Evolutionary conservation across 30 jellyfish, hydroid and myxozoan genomes (phyloP).

Genomic region (Hydractinia symbiolongicarpus): DNA sequence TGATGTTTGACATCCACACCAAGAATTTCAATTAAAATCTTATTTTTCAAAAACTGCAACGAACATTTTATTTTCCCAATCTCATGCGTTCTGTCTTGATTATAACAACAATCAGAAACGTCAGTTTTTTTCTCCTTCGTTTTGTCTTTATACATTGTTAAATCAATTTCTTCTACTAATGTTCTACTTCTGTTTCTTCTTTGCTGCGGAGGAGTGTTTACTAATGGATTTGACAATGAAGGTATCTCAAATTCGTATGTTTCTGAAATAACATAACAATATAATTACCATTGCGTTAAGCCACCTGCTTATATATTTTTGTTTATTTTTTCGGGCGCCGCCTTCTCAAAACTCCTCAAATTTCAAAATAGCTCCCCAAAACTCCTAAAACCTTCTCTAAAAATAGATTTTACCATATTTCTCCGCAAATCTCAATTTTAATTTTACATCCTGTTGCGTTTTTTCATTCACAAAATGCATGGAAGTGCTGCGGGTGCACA

Average conservation of each 20-base stretch:
- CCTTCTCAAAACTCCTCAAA: background rate
- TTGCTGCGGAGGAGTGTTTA: slow-evolving; percentile 3
- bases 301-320: too few relatives aligned
- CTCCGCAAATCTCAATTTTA: too few relatives aligned
- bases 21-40: background rate
- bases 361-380: background rate
- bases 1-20: background rate
- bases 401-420: too few relatives aligned
- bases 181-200: background rate
- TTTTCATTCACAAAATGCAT: too few relatives aligned
- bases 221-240: background rate
- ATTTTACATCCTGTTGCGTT: too few relatives aligned
- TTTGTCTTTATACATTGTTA: background rate
- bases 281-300: background rate
- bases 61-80: slow-evolving; percentile 12
- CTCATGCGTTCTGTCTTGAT: background rate
- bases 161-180: background rate
- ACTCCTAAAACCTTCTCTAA: background rate
- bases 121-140: background rate
- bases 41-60: background rate
- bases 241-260: background rate
- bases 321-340: background rate
- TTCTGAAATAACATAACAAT: background rate
- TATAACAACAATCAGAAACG: background rate
- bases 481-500: too few relatives aligned